These are phyloP conservation scores for Oppia nitens DNA, from an alignment of 1,140 invertebrate species.

Conservation along the genomic window DNA sequence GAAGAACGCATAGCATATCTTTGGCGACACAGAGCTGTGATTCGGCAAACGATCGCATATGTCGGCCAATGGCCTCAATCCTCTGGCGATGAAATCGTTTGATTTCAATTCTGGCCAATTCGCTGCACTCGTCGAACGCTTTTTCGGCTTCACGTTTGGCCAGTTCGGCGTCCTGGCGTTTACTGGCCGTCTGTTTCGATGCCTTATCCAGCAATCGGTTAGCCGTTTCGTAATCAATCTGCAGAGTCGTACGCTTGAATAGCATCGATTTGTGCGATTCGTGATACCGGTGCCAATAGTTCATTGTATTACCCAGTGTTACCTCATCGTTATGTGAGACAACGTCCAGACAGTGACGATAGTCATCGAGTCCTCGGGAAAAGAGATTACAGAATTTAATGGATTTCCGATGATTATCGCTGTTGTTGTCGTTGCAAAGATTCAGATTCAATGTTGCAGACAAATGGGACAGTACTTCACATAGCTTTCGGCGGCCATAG, in stretches of 20 bases:
- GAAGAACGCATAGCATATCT: constrained; percentile 18
- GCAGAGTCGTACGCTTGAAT: constrained; percentile 28
- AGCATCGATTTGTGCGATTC: constrained; percentile 33
- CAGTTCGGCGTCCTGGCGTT: constrained; percentile 23
- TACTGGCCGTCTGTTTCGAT: constrained; percentile 31
- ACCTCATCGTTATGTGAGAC: constrained; percentile 28
- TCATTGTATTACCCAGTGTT: constrained; percentile 28
- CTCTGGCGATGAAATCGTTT: constrained; percentile 21
- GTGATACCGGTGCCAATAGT: constrained; percentile 28
- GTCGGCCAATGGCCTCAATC: constrained; percentile 14
- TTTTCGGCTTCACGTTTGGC: constrained; percentile 22
- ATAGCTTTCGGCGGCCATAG: constrained; percentile 4
- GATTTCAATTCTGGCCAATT: constrained; percentile 22
- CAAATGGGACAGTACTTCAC: constrained; percentile 9
- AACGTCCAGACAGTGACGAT: constrained; percentile 27
- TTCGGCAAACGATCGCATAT: constrained; percentile 19
- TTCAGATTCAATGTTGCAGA: constrained; percentile 11
- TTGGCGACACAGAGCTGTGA: constrained; percentile 18
- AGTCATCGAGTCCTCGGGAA: constrained; percentile 21
- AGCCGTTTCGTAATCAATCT: constrained; percentile 33
- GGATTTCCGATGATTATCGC: not conserved
- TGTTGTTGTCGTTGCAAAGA: not conserved
- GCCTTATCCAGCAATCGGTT: constrained; percentile 31
- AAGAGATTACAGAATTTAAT: constrained; percentile 20
- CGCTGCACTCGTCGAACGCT: constrained; percentile 23